Evolutionary conservation across 2,797 vertebrate species (phyloP), one percentile per base, ranked within the genome.

Genomic region (Syngnathus rostellatus): DNA sequence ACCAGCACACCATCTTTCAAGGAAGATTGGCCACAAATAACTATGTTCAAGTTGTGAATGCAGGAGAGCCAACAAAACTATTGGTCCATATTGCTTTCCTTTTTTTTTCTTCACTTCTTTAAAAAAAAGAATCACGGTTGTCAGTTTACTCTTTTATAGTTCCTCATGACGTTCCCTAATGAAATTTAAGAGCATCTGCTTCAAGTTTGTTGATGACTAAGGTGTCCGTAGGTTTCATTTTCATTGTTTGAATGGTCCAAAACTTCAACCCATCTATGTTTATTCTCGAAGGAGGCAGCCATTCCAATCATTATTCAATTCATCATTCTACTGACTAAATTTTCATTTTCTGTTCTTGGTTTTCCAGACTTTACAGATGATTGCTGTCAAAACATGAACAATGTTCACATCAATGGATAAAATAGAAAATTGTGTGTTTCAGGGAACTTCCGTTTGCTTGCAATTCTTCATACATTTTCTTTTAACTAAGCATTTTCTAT

Each of bases 11-110:
- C n/a, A 12, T 23, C 21, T 43, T 43, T 23, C 40, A 21, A 61
- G 39, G 19, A 61, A 43, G 21, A 62, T 41, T 62, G 60, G 11
- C 9, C n/a, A 43, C 60, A 62, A 62, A 62, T 43, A 62, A 62
- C 40, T 25, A 43, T 62, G 39, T 23, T 62, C 40, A 16, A 23
- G 23, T 23, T 62, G 39, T 43, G 14, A 41, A 62, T 43, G 60
- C n/a, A 23, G 40, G n/a, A 62, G 21, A 62, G 6, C 60, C 11
- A 21, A 43, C 21, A 62, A 41, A 21, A 60, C 38, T 21, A n/a
- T 60, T 19, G 16, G 6, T 62, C 60, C 38, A 60, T 60, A 58
- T 17, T 38, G 11, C 16, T 57, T 58, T 38, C 5, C 8, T 3
- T 25, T 8, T 55, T 57, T 17, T 7, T 16, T 7, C n/a, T 16